These are phyloP conservation scores for Strix uralensis DNA, from an alignment of 2,113 vertebrate genomes.

Conservation along the genomic window DNA sequence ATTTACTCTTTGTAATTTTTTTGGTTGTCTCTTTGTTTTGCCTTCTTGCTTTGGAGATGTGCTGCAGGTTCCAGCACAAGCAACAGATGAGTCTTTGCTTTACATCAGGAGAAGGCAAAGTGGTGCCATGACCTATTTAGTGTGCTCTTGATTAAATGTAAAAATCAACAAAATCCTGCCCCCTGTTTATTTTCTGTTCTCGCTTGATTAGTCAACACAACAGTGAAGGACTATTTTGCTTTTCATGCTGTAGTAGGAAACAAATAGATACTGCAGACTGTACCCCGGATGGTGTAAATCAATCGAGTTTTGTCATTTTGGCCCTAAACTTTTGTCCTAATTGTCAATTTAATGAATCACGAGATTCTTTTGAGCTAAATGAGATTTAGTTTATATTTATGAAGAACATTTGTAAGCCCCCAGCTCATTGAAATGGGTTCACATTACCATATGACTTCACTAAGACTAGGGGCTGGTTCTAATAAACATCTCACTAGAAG, in stretches of 20 bases:
- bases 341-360: background rate
- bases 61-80: background rate
- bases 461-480: background rate
- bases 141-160: background rate
- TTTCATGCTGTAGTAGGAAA: background rate
- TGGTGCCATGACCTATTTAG: background rate
- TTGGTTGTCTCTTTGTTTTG: background rate
- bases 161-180: background rate
- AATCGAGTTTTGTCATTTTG: background rate
- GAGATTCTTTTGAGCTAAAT: background rate
- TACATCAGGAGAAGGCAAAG: conserved; percentile 23
- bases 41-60: background rate
- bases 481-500: background rate
- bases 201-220: background rate
- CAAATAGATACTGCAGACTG: background rate
- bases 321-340: background rate
- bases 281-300: background rate
- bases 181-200: background rate
- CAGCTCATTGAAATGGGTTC: background rate
- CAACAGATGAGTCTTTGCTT: conserved; percentile 4
- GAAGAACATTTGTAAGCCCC: background rate
- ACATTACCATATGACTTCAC: background rate
- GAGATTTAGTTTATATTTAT: background rate
- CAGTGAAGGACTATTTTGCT: background rate
- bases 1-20: conserved; percentile 19